A percentile compares a stretch with the other conserved stretches of the same genome.
phyloP scores from a whole-genome alignment of 2,113 vertebrate species.

The Corythoichthys haematopterus region DNA sequence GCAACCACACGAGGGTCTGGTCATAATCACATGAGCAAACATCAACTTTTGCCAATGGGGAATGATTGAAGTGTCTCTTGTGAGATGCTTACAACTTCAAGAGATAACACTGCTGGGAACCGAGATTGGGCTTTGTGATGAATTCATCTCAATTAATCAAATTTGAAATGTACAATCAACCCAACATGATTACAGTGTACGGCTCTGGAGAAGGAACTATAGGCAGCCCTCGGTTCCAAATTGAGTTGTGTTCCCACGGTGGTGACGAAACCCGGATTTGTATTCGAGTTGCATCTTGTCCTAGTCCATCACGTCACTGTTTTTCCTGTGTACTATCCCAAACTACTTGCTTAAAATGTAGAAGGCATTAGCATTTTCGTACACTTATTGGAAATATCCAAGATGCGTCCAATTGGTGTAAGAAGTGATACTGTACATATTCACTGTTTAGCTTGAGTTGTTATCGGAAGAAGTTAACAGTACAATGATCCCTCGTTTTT shows the following conservation, averaged over 20 bases:
- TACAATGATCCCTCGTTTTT: no score
- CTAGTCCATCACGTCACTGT: neutral
- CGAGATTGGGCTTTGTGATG: neutral
- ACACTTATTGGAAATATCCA: neutral
- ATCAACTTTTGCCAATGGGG: neutral
- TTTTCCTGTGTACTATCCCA: neutral
- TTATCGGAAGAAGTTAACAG: no score
- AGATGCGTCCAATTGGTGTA: neutral
- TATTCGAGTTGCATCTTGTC: neutral
- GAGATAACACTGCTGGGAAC: neutral
- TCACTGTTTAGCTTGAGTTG: neutral
- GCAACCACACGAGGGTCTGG: slow-evolving; percentile 31
- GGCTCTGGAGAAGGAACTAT: neutral
- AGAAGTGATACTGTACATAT: neutral
- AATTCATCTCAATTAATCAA: neutral
- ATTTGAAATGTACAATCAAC: neutral
- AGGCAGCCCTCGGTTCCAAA: neutral
- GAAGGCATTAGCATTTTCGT: neutral
- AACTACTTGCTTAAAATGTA: neutral
- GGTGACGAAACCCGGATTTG: neutral
- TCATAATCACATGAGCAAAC: neutral
- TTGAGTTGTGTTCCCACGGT: neutral
- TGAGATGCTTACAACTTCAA: neutral
- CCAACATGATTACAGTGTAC: neutral
- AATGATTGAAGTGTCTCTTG: neutral